A percentile compares a stretch with the other conserved stretches of the same genome.
These are phyloP conservation scores for Saturnia japonica DNA, from an alignment of 2,888 invertebrate species.

Conservation along the genomic window DNA sequence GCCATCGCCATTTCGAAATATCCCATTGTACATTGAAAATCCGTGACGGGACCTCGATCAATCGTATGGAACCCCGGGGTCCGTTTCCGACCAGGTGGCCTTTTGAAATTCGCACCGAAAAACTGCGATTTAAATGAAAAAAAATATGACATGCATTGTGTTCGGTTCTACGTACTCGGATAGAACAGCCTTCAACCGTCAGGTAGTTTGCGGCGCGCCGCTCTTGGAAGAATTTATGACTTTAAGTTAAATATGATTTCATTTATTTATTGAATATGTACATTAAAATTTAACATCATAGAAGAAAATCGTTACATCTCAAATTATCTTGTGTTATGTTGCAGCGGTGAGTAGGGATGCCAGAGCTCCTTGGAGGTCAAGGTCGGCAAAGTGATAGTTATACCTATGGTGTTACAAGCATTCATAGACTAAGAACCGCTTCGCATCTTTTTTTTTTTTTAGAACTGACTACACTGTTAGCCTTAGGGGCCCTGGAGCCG, in stretches of 20 bases:
- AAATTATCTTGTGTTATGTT: too few relatives aligned
- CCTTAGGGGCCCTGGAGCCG: too few relatives aligned
- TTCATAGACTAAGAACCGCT: too few relatives aligned
- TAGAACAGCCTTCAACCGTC: conserved; percentile 45
- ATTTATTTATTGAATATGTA: conserved; percentile 16
- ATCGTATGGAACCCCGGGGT: conserved; percentile 78
- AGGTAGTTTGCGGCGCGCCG: conserved; percentile 57
- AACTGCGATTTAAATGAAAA: conserved; percentile 73
- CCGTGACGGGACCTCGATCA: conserved; percentile 73
- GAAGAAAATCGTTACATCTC: neutral
- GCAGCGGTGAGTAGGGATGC: too few relatives aligned
- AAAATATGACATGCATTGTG: conserved; percentile 72
- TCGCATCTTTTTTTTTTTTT: too few relatives aligned
- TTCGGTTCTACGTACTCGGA: conserved; percentile 70
- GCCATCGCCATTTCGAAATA: conserved; percentile 62
- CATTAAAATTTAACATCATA: neutral
- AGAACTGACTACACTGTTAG: too few relatives aligned
- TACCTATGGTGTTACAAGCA: too few relatives aligned
- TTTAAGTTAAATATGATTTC: conserved; percentile 15
- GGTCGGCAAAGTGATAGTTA: too few relatives aligned
- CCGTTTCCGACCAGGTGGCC: conserved; percentile 81
- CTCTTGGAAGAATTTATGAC: conserved; percentile 40
- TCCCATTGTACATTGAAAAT: conserved; percentile 61
- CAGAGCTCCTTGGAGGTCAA: too few relatives aligned
- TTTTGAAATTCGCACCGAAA: conserved; percentile 78